Percentiles rank a stretch among this genome's conserved stretches.
These are phyloP conservation scores for Leuciscus waleckii DNA, from an alignment of 2,797 vertebrate species.

Conservation along the genomic window DNA sequence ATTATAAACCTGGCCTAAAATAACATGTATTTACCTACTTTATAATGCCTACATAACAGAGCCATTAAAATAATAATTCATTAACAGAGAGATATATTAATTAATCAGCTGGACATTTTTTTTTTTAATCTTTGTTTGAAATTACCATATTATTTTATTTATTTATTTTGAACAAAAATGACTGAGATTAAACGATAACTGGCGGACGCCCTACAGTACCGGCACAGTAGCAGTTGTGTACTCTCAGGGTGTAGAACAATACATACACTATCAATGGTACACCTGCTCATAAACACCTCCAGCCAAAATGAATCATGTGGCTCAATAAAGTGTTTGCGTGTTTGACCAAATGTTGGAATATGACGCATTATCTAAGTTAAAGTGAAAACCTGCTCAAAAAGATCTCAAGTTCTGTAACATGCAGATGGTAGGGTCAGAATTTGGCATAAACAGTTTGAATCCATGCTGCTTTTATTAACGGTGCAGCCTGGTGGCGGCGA, in stretches of 20 bases:
- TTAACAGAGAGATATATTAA: background rate
- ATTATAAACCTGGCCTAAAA: background rate
- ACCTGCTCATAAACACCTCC: background rate
- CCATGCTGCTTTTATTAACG: background rate
- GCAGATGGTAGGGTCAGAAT: background rate
- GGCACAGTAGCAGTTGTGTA: background rate
- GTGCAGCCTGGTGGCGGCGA: background rate
- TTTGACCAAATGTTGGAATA: background rate
- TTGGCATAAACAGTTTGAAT: background rate
- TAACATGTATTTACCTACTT: background rate
- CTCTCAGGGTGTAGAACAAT: background rate
- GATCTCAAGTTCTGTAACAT: constrained; percentile 3
- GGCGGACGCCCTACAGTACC: background rate
- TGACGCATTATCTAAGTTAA: constrained; percentile 4
- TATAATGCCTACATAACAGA: background rate
- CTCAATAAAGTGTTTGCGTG: background rate
- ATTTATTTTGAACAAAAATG: background rate
- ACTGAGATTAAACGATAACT: background rate
- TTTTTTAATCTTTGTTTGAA: background rate
- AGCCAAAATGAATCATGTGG: background rate
- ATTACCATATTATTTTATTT: background rate
- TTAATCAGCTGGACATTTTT: background rate
- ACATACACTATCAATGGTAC: background rate
- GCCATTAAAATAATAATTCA: background rate
- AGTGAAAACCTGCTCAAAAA: background rate